Conservation (phyloP, 2,888 invertebrate species). For the Torymus tubicola region DNA sequence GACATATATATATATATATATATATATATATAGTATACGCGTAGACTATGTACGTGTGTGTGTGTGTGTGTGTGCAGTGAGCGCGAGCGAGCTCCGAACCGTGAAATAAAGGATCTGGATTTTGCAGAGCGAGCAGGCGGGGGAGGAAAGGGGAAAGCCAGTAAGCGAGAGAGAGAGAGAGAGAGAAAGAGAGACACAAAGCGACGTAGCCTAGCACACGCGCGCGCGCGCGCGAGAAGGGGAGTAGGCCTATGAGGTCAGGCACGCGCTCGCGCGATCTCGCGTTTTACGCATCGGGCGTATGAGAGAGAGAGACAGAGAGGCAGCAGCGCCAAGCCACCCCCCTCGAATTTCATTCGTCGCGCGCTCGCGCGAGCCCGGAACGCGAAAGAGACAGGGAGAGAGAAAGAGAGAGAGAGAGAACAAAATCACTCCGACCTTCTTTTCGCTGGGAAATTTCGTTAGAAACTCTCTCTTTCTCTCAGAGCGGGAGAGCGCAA, state of each 20-base stretch:
- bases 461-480: slow-evolving; percentile 27
- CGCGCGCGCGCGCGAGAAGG: slow-evolving; percentile 53
- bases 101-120: slow-evolving; percentile 63
- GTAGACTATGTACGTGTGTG: not conserved
- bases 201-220: slow-evolving; percentile 23
- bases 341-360: slow-evolving; percentile 2
- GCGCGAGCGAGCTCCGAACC: slow-evolving; percentile 45
- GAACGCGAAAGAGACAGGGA: too few relatives aligned
- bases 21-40: too few relatives aligned
- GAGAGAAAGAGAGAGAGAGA: too few relatives aligned
- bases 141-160: slow-evolving; percentile 46
- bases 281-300: slow-evolving; percentile 59
- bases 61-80: not conserved
- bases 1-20: too few relatives aligned
- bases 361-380: not conserved
- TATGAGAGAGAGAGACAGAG: not conserved
- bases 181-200: slow-evolving; percentile 31
- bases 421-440: slow-evolving; percentile 18
- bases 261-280: slow-evolving; percentile 64
- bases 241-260: slow-evolving; percentile 63
- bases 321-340: too few relatives aligned
- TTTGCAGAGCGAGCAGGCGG: slow-evolving; percentile 38
- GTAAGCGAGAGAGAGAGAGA: slow-evolving; percentile 27
- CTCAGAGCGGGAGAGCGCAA: not conserved
- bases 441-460: slow-evolving; percentile 17